A percentile compares a stretch with the other conserved stretches of the same genome.
Evolutionary conservation across 2,888 invertebrate species (phyloP).

Genomic region (Zaprionus bogoriensis): DNA sequence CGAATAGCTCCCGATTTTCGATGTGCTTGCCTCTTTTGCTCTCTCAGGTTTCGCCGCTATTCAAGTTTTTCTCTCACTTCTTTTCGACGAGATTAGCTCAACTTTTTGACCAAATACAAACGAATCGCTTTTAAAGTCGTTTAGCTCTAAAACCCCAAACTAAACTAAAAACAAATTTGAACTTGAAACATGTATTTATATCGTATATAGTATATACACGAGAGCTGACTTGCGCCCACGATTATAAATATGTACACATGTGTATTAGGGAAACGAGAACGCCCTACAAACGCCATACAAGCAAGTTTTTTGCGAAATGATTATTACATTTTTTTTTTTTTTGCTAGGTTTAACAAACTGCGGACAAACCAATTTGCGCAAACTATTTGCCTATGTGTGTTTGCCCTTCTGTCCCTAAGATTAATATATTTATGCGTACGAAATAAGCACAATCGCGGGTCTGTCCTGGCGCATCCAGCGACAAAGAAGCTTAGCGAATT

Average conservation of each 20-base stretch:
- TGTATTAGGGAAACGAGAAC: too few species aligned
- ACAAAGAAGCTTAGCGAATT: background rate
- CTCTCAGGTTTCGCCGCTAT: constrained; percentile 4
- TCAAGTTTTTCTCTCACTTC: constrained; percentile 18
- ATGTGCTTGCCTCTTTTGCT: constrained; percentile 7
- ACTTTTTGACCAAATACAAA: constrained; percentile 50
- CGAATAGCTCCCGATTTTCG: constrained; percentile 38
- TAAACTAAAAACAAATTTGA: constrained; percentile 2
- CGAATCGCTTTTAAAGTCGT: constrained; percentile 32
- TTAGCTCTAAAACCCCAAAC: constrained; percentile 40
- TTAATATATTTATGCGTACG: constrained; percentile 7
- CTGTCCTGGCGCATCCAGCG: constrained; percentile 4
- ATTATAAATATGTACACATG: too few species aligned
- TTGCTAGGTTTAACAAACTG: constrained; percentile 8
- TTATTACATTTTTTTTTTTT: constrained; percentile 10
- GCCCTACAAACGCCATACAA: background rate
- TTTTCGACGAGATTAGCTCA: constrained; percentile 51
- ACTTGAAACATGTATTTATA: constrained; percentile 57
- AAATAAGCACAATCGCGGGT: constrained; percentile 22
- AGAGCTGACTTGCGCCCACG: constrained; percentile 21
- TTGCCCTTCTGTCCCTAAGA: constrained; percentile 34
- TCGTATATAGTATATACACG: constrained; percentile 11
- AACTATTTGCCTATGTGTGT: constrained; percentile 33
- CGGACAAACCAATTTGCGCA: constrained; percentile 24
- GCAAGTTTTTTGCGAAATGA: background rate